A percentile compares a stretch with the other conserved stretches of the same genome.
Evolutionary conservation across 2,888 invertebrate genomes (phyloP).

Genomic region (Drosophila stalkeri): DNA sequence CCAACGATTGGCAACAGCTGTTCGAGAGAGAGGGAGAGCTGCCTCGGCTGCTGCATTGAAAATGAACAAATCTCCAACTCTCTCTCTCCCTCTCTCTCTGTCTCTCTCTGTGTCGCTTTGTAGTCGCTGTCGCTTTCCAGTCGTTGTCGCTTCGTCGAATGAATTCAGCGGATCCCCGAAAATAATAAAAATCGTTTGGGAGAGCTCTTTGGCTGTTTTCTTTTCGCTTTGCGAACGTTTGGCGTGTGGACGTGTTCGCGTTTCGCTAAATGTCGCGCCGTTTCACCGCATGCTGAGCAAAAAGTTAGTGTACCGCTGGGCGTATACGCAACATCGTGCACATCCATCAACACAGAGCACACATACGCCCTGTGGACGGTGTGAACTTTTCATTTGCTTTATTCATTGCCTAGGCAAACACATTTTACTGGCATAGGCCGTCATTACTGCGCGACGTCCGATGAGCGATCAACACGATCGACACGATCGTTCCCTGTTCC

Average conservation of each 20-base stretch:
- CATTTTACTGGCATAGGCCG: constrained; percentile 27
- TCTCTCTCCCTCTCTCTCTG: background rate
- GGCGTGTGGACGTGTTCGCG: constrained; percentile 73
- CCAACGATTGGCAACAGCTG: constrained; percentile 69
- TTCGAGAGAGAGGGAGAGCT: constrained; percentile 27
- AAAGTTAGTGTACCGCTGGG: constrained; percentile 61
- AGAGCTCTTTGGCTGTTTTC: constrained; percentile 55
- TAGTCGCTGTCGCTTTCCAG: constrained; percentile 64
- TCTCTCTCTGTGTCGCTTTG: constrained; percentile 9
- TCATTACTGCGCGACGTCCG: constrained; percentile 38
- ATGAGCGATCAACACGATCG: constrained; percentile 9
- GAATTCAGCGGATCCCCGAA: constrained; percentile 69
- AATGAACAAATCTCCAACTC: constrained; percentile 6
- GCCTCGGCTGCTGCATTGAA: constrained; percentile 8
- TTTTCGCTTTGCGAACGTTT: constrained; percentile 80
- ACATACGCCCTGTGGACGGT: constrained; percentile 32
- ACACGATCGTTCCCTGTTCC: constrained; percentile 22
- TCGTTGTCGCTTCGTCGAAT: constrained; percentile 27
- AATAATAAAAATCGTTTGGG: constrained; percentile 7
- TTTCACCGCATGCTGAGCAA: constrained; percentile 50
- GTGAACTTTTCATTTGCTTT: background rate
- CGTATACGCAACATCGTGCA: constrained; percentile 61
- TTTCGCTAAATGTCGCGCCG: constrained; percentile 73
- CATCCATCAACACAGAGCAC: constrained; percentile 33
- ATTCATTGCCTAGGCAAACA: constrained; percentile 22